A percentile compares a stretch with the other conserved stretches of the same genome.
These are phyloP conservation scores for Procambarus virginalis DNA, from an alignment of 1,140 invertebrate species.

Conservation along the genomic window DNA sequence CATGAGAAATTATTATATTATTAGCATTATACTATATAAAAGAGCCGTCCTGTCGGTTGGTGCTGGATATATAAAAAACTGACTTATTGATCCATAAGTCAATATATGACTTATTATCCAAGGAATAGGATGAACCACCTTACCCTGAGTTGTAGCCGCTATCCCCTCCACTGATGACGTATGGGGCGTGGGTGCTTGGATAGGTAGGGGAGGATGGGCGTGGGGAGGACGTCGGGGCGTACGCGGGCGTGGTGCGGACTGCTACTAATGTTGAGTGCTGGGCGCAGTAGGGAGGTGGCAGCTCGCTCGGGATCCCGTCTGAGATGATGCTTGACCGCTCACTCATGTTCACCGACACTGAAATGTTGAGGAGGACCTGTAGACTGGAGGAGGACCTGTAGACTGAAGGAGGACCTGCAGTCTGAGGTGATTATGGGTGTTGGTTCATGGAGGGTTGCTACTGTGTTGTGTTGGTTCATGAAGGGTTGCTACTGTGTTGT, in stretches of 20 bases:
- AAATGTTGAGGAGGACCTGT: background rate
- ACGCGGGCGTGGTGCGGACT: constrained; percentile 40
- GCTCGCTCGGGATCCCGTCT: constrained; percentile 25
- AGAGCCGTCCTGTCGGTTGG: too few species aligned
- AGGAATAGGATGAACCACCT: background rate
- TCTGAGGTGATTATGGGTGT: too few species aligned
- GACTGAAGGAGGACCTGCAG: background rate
- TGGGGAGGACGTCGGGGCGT: constrained; percentile 19
- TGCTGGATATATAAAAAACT: too few species aligned
- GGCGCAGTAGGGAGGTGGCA: constrained; percentile 46
- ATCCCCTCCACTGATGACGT: constrained; percentile 48
- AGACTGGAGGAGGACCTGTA: too few species aligned
- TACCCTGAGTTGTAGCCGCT: constrained; percentile 43
- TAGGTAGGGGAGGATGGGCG: constrained; percentile 33
- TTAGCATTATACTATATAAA: too few species aligned
- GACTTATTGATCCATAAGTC: too few species aligned
- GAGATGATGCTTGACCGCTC: constrained; percentile 41
- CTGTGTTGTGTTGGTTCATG: too few species aligned
- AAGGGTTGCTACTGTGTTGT: too few species aligned
- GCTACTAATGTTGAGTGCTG: constrained; percentile 51
- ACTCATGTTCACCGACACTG: constrained; percentile 29
- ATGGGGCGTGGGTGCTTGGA: constrained; percentile 16
- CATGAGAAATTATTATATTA: too few species aligned
- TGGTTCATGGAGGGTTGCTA: too few species aligned
- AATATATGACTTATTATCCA: too few species aligned